A percentile compares a stretch with the other conserved stretches of the same genome.
Conservation (phyloP, 2,888 invertebrate species). For the Deilephila elpenor region DNA sequence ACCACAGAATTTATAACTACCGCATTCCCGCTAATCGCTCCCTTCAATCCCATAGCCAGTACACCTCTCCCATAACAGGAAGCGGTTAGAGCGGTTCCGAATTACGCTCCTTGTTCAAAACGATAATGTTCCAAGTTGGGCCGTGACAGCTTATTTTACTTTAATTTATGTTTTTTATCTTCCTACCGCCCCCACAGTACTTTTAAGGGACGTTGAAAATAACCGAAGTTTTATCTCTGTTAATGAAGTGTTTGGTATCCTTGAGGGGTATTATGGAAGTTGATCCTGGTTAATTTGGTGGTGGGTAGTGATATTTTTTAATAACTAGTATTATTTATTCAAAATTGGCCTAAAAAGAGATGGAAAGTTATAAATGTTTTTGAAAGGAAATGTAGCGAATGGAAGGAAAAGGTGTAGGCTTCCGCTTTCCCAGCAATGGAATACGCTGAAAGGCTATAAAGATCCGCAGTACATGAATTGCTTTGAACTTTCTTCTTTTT, state of each 20-base stretch:
- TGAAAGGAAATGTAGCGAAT: too few species aligned
- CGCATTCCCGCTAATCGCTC: constrained; percentile 2
- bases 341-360: too few species aligned
- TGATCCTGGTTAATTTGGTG: not conserved
- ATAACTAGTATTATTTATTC: too few species aligned
- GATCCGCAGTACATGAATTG: too few species aligned
- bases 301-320: not conserved
- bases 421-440: too few species aligned
- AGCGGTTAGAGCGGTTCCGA: constrained; percentile 56
- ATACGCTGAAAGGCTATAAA: too few species aligned
- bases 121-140: constrained; percentile 62
- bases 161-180: constrained; percentile 66
- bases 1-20: not conserved
- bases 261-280: not conserved
- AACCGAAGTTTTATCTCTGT: constrained; percentile 42
- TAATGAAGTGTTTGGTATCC: constrained; percentile 11
- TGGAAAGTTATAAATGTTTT: too few species aligned
- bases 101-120: constrained; percentile 53
- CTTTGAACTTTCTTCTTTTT: too few species aligned
- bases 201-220: constrained; percentile 38
- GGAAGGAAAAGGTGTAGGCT: too few species aligned
- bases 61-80: constrained; percentile 40
- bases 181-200: constrained; percentile 33
- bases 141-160: constrained; percentile 60
- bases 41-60: not conserved